A percentile compares a stretch with the other conserved stretches of the same genome.
phyloP scores from a whole-genome alignment of 2,113 vertebrate genomes.

The Acanthochromis polyacanthus region DNA sequence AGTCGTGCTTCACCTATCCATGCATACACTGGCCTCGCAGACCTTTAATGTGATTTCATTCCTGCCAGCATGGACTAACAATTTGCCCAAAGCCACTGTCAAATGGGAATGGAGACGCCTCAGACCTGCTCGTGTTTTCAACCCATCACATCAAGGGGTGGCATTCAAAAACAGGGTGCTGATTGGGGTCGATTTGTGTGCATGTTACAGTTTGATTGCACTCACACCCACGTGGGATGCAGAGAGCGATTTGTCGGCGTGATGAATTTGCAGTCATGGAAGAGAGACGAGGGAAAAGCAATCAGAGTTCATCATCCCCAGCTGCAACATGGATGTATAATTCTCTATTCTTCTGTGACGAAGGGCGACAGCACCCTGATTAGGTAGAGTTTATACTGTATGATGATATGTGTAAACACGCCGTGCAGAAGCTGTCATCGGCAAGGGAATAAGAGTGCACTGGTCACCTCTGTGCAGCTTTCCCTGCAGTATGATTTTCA shows the following conservation, averaged over 20 bases:
- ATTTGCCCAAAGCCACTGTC: slow-evolving; percentile 20
- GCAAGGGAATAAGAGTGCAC: neutral
- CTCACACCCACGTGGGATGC: slow-evolving; percentile 43
- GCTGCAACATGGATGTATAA: slow-evolving; percentile 35
- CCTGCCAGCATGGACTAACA: slow-evolving; percentile 22
- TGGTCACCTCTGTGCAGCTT: neutral
- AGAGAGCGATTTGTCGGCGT: slow-evolving; percentile 40
- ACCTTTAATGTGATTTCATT: slow-evolving; percentile 46
- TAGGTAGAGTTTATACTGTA: slow-evolving; percentile 14
- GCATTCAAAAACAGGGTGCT: slow-evolving; percentile 50
- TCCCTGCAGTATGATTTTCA: neutral
- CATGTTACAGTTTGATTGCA: slow-evolving; percentile 69
- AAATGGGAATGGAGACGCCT: slow-evolving; percentile 26
- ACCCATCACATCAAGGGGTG: slow-evolving; percentile 40
- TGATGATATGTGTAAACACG: slow-evolving; percentile 45
- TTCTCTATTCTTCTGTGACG: slow-evolving; percentile 44
- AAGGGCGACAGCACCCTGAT: slow-evolving; percentile 34
- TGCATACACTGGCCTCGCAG: neutral
- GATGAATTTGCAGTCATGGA: slow-evolving; percentile 56
- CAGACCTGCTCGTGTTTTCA: slow-evolving; percentile 48
- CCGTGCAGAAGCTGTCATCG: slow-evolving; percentile 12
- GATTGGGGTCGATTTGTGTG: slow-evolving; percentile 70
- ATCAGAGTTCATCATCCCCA: slow-evolving; percentile 63
- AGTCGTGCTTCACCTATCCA: slow-evolving; percentile 3
- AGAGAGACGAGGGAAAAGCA: slow-evolving; percentile 60